These are phyloP conservation scores for Cyprinodon tularosa DNA, from an alignment of 2,113 vertebrate genomes.

Conservation along the genomic window DNA sequence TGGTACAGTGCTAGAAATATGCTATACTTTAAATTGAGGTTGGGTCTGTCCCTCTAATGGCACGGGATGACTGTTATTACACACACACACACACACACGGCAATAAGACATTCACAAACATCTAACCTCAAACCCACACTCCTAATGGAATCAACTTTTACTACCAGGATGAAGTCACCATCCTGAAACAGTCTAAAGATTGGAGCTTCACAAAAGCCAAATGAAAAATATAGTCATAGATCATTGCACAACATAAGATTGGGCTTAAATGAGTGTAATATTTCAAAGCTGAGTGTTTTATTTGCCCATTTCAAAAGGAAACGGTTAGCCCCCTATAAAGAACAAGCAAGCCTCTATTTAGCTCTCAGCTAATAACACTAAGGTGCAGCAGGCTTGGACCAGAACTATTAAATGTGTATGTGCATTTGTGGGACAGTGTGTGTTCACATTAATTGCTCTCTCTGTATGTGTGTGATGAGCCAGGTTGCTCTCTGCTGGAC, in stretches of 20 bases:
- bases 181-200: slow-evolving; percentile 17
- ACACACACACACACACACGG: slow-evolving; percentile 13
- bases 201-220: slow-evolving; percentile 33
- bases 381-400: slow-evolving; percentile 29
- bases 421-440: slow-evolving; percentile 21
- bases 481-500: slow-evolving; percentile 57
- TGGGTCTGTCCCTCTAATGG: slow-evolving; percentile 40
- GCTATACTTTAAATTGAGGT: slow-evolving; percentile 13
- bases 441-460: slow-evolving; percentile 60
- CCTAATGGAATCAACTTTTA: slow-evolving; percentile 54
- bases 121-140: slow-evolving; percentile 52
- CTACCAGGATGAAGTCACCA: slow-evolving; percentile 51
- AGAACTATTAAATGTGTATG: slow-evolving; percentile 37
- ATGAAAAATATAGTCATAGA: not conserved
- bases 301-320: slow-evolving; percentile 32
- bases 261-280: slow-evolving; percentile 17
- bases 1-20: slow-evolving; percentile 13
- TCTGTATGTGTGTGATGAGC: slow-evolving; percentile 62
- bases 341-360: slow-evolving; percentile 64
- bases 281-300: slow-evolving; percentile 31
- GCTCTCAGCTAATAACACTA: slow-evolving; percentile 23
- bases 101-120: slow-evolving; percentile 37
- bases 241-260: not conserved
- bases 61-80: slow-evolving; percentile 26
- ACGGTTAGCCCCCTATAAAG: slow-evolving; percentile 25